Evolutionary conservation across 2,888 invertebrate species (phyloP).

Genomic region (Dorcus hopei): DNA sequence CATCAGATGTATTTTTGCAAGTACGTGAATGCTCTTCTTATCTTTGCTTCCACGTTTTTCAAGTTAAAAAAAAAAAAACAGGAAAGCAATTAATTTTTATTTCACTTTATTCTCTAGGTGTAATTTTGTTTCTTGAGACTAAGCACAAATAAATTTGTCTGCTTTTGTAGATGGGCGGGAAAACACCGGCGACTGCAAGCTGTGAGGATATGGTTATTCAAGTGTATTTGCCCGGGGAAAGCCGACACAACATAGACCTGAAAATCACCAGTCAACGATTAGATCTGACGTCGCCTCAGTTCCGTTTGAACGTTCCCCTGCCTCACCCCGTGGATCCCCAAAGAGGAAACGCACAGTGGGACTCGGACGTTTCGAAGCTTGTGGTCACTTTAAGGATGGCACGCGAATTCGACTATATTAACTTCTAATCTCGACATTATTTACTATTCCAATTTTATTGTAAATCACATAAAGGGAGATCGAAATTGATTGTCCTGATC

Average conservation of each 20-base stretch:
- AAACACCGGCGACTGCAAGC: slow-evolving; percentile 73
- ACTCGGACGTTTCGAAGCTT: slow-evolving; percentile 62
- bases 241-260: slow-evolving; percentile 70
- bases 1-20: slow-evolving; percentile 84
- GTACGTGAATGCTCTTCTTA: slow-evolving; percentile 45
- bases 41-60: neutral
- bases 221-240: slow-evolving; percentile 73
- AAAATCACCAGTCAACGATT: slow-evolving; percentile 62
- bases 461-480: too few relatives aligned
- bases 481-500: too few relatives aligned
- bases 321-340: slow-evolving; percentile 83
- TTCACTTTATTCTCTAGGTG: too few relatives aligned
- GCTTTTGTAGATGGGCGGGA: slow-evolving; percentile 68
- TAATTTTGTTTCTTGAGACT: too few relatives aligned
- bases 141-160: too few relatives aligned
- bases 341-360: slow-evolving; percentile 77
- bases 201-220: slow-evolving; percentile 85
- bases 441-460: too few relatives aligned
- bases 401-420: slow-evolving; percentile 81
- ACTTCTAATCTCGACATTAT: slow-evolving; percentile 59
- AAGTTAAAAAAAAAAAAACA: too few relatives aligned
- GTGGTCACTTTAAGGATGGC: slow-evolving; percentile 69
- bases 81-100: too few relatives aligned
- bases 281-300: slow-evolving; percentile 62
- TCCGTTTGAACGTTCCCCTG: slow-evolving; percentile 69